These are phyloP conservation scores for Glyphotaelius pellucidus DNA, from an alignment of 2,888 invertebrate genomes.

Conservation along the genomic window DNA sequence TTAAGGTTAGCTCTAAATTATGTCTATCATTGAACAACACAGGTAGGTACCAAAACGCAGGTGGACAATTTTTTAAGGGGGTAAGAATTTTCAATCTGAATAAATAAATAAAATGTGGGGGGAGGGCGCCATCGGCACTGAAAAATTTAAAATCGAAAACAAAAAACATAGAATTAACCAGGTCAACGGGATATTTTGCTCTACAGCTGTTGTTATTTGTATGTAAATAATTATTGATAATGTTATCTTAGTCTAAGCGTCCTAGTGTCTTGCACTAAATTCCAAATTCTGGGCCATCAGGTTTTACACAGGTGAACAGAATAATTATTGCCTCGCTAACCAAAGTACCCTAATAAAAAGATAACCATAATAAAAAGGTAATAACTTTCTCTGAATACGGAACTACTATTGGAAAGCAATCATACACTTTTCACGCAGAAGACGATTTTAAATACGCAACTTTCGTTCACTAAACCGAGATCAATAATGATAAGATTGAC, in stretches of 20 bases:
- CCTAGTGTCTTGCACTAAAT: background rate
- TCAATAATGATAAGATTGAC: background rate
- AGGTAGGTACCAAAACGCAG: too few species aligned
- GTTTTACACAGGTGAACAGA: background rate
- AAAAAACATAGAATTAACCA: background rate
- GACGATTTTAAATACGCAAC: background rate
- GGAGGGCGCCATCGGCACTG: too few species aligned
- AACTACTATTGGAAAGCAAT: background rate
- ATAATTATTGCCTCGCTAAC: background rate
- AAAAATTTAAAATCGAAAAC: too few species aligned
- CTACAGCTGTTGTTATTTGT: background rate
- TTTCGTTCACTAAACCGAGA: background rate
- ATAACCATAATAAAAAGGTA: background rate
- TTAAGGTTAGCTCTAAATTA: too few species aligned
- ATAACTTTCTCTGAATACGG: background rate
- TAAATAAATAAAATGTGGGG: too few species aligned
- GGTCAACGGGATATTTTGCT: background rate
- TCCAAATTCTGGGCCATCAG: background rate
- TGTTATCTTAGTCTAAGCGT: background rate
- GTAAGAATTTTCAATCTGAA: too few species aligned
- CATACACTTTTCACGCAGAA: background rate
- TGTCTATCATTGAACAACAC: too few species aligned
- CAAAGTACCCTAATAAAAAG: background rate
- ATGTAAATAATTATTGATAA: background rate
- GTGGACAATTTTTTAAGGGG: too few species aligned